Evolutionary conservation across 2,113 vertebrate genomes (phyloP).

Genomic region (Larimichthys polyactis): DNA sequence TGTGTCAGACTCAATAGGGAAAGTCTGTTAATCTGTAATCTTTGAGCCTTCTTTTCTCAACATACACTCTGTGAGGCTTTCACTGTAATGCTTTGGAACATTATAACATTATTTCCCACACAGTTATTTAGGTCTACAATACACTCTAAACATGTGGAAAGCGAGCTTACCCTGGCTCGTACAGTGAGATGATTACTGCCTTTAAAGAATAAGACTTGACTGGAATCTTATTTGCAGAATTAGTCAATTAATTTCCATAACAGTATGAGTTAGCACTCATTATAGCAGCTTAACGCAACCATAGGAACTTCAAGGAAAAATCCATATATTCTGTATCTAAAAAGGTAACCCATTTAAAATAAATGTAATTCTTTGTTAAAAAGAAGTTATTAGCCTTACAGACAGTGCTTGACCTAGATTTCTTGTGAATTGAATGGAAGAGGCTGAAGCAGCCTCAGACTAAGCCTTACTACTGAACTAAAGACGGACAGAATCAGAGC

Average conservation of each 20-base stretch:
- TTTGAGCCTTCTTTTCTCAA: not conserved
- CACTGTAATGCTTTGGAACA: not conserved
- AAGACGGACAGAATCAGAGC: not conserved
- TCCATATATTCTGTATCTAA: not conserved
- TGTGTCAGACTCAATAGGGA: not conserved
- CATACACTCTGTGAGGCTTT: not conserved
- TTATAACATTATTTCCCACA: not conserved
- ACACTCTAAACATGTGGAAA: not conserved
- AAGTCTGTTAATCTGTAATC: not conserved
- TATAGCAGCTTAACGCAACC: not conserved
- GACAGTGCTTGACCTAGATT: not conserved
- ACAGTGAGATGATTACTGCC: not conserved
- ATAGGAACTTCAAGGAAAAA: not conserved
- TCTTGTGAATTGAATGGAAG: not conserved
- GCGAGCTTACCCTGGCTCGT: not conserved
- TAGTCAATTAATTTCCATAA: not conserved
- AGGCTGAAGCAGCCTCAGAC: not conserved
- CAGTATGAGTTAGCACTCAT: too few species aligned
- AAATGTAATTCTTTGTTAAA: not conserved
- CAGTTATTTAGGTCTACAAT: not conserved
- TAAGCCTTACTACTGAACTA: not conserved
- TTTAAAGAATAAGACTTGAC: not conserved
- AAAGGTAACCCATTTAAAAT: not conserved
- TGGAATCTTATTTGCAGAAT: not conserved
- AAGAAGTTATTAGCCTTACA: not conserved